Percentiles rank a stretch among this genome's conserved stretches.
Evolutionary conservation across 2,797 vertebrate genomes (phyloP).

Genomic region (Arremon brunneinucha): DNA sequence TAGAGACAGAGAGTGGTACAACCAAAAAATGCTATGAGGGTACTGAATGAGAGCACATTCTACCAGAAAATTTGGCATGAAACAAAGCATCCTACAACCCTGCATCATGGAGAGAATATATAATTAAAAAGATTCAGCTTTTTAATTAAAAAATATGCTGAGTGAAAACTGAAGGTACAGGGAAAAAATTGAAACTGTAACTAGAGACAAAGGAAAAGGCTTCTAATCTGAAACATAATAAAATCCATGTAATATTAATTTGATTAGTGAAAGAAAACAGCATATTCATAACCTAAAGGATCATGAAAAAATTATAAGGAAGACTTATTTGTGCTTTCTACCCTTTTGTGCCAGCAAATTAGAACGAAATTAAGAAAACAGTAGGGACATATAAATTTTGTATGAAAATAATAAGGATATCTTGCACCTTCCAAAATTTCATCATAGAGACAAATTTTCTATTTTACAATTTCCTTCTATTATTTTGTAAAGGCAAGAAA

Average conservation of each 20-base stretch:
- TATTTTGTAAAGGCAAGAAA: not conserved
- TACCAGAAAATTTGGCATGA: not conserved
- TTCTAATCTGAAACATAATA: not conserved
- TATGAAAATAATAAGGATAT: not conserved
- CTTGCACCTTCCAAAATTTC: not conserved
- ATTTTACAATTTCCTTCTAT: not conserved
- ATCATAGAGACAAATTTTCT: not conserved
- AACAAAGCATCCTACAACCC: rapidly evolving
- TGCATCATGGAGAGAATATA: not conserved
- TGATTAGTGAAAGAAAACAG: not conserved
- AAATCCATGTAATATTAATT: not conserved
- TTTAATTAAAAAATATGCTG: not conserved
- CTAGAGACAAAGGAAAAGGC: not conserved
- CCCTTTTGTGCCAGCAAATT: not conserved
- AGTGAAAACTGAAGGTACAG: not conserved
- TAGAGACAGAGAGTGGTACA: not conserved
- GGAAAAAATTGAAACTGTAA: not conserved
- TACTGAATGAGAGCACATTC: not conserved
- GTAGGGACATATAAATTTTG: not conserved
- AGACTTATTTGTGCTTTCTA: not conserved
- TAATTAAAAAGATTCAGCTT: not conserved
- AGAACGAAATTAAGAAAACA: not conserved
- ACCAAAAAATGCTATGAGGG: not conserved
- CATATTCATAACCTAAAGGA: not conserved
- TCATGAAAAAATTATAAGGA: not conserved